Evolutionary conservation across 2,113 vertebrate genomes (phyloP), one percentile per base, ranked within the genome.

Genomic region (Triplophysa siluroides): DNA sequence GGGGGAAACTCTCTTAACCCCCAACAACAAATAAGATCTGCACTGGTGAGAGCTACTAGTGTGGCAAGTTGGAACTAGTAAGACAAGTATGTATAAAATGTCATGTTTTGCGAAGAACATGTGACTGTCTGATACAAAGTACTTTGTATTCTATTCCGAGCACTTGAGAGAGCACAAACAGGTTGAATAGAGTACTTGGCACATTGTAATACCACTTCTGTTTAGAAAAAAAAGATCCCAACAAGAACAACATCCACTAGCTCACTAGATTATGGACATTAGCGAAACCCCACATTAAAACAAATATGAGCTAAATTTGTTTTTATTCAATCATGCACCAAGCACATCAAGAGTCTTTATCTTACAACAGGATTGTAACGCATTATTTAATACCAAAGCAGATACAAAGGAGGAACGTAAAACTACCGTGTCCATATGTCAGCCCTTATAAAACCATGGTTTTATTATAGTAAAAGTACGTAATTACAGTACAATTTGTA

Each of bases 11-110:
- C 19, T 5, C 9, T 73, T 54, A 61, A 74, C 72, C 58, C 75
- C 29, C 61, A 60, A 76, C 74, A 60, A 56, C 50, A 69, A 4
- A 26, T 13, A 19, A 50, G 38, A 18, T 45, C 58, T 26, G 58
- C 52, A 73, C 26, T 38, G 41, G 24, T 41, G 14, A 26, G 19
- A 24, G 21, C 38, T 43, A 33, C 16, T 18, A 1, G 16, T 58
- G 18, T 19, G 18, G 14, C 13, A 50, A 3, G 18, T n/a, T 56
- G 16, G 7, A 19, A 19, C 52, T n/a, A 56, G 19, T 26, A 11
- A 23, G 58, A 75, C 58, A 75, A 63, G 14, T 18, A 75, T 75
- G 38, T 45, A 26, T 62, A 19, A 73, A 24, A 43, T 12, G 14
- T 38, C 13, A 2, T 0, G 8, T 24, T 61, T 74, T 74, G 58